Conservation (phyloP, 2,888 invertebrate genomes). For the Ormia ochracea region DNA sequence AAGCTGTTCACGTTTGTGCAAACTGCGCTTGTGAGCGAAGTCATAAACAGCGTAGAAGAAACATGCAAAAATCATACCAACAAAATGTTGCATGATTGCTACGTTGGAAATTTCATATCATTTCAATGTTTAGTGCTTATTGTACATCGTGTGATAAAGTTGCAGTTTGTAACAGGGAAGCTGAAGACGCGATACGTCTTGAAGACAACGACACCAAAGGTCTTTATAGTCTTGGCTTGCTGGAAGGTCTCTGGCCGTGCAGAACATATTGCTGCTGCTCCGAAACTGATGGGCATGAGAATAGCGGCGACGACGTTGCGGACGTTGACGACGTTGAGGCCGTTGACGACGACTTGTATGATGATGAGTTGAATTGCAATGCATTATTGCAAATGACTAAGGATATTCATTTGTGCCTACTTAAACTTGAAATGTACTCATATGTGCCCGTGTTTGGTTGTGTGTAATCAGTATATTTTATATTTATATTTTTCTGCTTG, state of each 20-base stretch:
- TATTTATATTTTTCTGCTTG: background rate
- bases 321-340: background rate
- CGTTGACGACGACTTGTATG: constrained; percentile 2
- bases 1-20: background rate
- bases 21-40: background rate
- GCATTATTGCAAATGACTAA: constrained; percentile 61
- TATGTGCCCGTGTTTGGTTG: constrained; percentile 29
- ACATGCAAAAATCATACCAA: constrained; percentile 52
- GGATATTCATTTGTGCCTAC: constrained; percentile 59
- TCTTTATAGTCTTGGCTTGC: background rate
- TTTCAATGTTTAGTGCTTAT: constrained; percentile 48
- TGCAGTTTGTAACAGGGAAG: constrained; percentile 40
- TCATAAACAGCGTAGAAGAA: constrained; percentile 8
- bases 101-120: constrained; percentile 34
- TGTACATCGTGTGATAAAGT: constrained; percentile 56
- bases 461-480: constrained; percentile 48
- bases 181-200: constrained; percentile 23
- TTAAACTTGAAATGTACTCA: constrained; percentile 40
- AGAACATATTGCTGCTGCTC: background rate
- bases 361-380: constrained; percentile 59
- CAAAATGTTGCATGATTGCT: constrained; percentile 33
- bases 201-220: constrained; percentile 7
- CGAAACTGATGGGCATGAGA: constrained; percentile 9
- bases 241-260: constrained; percentile 4
- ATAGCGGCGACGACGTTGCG: background rate